A percentile compares a stretch with the other conserved stretches of the same genome.
These are phyloP conservation scores for Cyanoderma ruficeps DNA, from an alignment of 2,113 vertebrate species.

Conservation along the genomic window DNA sequence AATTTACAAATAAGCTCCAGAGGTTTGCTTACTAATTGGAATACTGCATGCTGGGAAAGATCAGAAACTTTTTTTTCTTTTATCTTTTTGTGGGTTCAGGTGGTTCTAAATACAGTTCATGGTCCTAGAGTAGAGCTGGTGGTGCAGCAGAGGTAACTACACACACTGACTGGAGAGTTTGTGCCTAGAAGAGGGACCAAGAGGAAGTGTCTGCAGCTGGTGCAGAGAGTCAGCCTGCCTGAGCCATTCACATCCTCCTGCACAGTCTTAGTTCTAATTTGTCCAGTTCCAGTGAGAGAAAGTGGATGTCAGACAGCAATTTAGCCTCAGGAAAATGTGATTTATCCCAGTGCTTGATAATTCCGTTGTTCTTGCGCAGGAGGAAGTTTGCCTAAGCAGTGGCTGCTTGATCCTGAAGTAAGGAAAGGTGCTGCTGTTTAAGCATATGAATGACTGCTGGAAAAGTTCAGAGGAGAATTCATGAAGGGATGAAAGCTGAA, in stretches of 20 bases:
- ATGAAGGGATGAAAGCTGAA: neutral
- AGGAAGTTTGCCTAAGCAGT: neutral
- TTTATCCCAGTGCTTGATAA: neutral
- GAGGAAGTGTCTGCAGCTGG: neutral
- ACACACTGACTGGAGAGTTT: fast-evolving
- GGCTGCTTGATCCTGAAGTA: neutral
- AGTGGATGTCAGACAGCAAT: neutral
- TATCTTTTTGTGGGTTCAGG: neutral
- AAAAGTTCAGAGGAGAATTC: neutral
- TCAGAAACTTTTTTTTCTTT: neutral
- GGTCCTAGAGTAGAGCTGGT: neutral
- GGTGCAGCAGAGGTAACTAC: neutral
- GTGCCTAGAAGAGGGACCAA: neutral
- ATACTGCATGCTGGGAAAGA: neutral
- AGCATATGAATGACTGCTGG: neutral
- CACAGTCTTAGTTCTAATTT: neutral
- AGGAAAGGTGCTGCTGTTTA: neutral
- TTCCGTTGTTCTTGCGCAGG: neutral
- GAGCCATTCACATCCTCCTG: neutral
- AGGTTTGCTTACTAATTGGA: neutral
- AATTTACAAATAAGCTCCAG: neutral
- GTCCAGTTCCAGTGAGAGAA: neutral
- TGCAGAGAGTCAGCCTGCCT: neutral
- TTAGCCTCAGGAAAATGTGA: neutral
- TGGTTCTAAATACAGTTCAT: neutral